Base-by-base conservation (phyloP, 92 coral and sea anemone species). In the Montipora capitata region DNA sequence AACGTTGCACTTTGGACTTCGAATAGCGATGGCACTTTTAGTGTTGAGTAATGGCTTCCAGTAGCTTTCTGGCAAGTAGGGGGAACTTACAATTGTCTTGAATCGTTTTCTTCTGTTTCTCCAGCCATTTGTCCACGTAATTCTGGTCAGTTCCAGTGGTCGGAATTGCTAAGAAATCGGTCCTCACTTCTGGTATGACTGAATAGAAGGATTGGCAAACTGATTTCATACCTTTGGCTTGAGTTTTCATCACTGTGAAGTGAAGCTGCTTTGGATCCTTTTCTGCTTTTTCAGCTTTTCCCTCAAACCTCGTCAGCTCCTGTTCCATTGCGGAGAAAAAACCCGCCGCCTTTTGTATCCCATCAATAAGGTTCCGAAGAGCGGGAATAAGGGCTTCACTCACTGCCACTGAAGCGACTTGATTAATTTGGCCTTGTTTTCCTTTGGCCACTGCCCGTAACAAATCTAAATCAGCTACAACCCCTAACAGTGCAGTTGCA, bases 91-190 rank as follows among this genome's bases (percentile, higher is more conserved):
- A 48, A 5, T 48, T 48, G 0, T 48, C 52, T 48, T 9, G 2
- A 9, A 48, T 48, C 10, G 52, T 48, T 48, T 48, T 48, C 52
- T 48, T 9, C 52, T 90, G 89, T 72, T 74, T 62, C 68, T 92
- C 91, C 86, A 92, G 86, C 96, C 95, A 94, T 48, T 51, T 69
- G 80, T 85, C 93, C 38, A 94, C 80, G 83, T 94, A 92, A 84
- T 85, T 91, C 74, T 92, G 87, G 82, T 91, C 90, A 70, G 92
- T 87, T 56, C 89, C 93, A 15, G 81, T 87, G 0, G 81, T 49
- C 5, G 96, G 96, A 49, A 94, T 94, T 78, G 78, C 90, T 11
- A 9, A 16, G 8, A 94, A 87, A 77, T 91, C 91, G 80, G 95
- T 92, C 84, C 85, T 71, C 51, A 94, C 92, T 0, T 62, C 83